These are phyloP conservation scores for Poeciliopsis retropinna DNA, from an alignment of 2,113 vertebrate genomes.

Conservation along the genomic window DNA sequence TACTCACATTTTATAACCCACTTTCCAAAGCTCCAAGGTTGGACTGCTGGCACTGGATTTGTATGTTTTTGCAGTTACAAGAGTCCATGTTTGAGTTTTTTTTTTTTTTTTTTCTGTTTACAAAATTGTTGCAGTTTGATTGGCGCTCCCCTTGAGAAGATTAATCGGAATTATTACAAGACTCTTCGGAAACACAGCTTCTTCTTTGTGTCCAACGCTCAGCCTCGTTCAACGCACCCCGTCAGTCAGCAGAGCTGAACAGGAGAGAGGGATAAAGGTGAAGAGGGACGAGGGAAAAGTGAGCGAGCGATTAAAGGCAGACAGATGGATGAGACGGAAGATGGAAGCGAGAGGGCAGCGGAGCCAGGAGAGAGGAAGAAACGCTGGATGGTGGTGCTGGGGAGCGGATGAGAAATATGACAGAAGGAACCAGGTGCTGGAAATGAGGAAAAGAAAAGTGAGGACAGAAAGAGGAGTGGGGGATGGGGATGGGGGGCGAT, in stretches of 20 bases:
- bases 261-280: conserved; percentile 22
- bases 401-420: conserved; percentile 41
- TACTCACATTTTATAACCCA: conserved; percentile 19
- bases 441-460: background rate
- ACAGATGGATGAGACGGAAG: conserved; percentile 51
- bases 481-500: no score
- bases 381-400: conserved; percentile 12
- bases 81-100: conserved; percentile 8
- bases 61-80: conserved; percentile 5
- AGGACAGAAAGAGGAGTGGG: background rate
- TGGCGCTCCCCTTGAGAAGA: background rate
- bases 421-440: background rate
- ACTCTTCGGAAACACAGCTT: conserved; percentile 18
- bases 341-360: conserved; percentile 13
- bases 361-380: conserved; percentile 18
- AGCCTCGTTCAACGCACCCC: conserved; percentile 48
- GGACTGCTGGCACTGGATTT: background rate
- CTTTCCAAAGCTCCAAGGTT: conserved; percentile 14
- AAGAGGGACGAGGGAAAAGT: conserved; percentile 17
- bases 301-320: conserved; percentile 55
- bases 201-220: conserved; percentile 26
- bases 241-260: conserved; percentile 50
- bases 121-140: background rate
- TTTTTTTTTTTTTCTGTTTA: background rate
- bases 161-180: background rate